Percentiles rank a stretch among this genome's conserved stretches.
phyloP scores from a whole-genome alignment of 2,113 vertebrate genomes.

The Proteles cristata region DNA sequence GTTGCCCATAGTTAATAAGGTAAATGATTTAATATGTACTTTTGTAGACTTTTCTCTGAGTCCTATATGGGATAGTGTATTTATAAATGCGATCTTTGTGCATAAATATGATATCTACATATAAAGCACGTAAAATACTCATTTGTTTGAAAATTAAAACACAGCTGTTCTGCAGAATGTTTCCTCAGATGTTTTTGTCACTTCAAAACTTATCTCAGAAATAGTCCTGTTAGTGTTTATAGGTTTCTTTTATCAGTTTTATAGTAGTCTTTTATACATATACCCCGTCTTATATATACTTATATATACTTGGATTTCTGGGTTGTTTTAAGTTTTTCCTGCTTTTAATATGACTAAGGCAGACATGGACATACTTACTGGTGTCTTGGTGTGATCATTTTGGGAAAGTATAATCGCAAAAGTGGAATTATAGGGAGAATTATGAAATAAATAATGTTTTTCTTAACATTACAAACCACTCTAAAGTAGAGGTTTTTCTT shows the following conservation, averaged over 20 bases:
- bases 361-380: not conserved
- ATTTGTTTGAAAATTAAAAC: constrained; percentile 42
- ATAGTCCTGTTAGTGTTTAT: not conserved
- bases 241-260: not conserved
- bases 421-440: not conserved
- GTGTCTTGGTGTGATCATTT: not conserved
- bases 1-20: not conserved
- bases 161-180: not conserved
- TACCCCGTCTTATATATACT: no score
- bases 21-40: not conserved
- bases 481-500: not conserved
- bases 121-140: not conserved
- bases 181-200: not conserved
- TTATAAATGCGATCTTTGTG: not conserved
- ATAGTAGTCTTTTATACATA: not conserved
- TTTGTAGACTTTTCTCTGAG: not conserved
- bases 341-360: not conserved
- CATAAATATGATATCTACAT: not conserved
- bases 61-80: not conserved
- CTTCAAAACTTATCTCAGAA: not conserved
- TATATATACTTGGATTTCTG: not conserved
- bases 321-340: not conserved
- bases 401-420: not conserved
- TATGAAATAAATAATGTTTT: not conserved
- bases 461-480: not conserved